Base-by-base conservation (phyloP, 2,113 vertebrate species). In the Pterocles gutturalis region DNA sequence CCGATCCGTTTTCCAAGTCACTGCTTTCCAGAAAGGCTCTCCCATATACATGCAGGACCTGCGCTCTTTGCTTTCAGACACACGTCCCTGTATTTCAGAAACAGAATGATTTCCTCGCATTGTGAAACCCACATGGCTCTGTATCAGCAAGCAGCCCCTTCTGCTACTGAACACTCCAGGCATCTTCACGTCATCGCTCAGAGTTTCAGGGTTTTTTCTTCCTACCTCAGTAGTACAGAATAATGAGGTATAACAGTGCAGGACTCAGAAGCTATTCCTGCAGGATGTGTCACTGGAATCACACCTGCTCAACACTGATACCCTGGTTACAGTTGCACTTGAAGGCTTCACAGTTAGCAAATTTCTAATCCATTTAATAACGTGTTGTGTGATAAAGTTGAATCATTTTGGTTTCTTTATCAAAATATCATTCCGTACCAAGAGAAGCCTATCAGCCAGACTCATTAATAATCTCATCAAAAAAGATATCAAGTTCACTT, bases 401-500 rank as follows among this genome's bases (percentile, higher is more conserved):
- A 43, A 86, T 53, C 16, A 9, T 83, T 84, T 51, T 46, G 51
- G 64, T 15, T 81, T 62, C 91, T 43, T 60, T 38, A 73, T 66
- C 69, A 75, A 95, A 92, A 64, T n/a, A 87, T 28, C 26, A 4
- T 38, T 71, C 2, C 4, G 48, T 34, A 97, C 9, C 43, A 53
- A 31, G 36, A 92, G 51, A 89, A 91, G 69, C 62, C 77, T 87
- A 89, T 61, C 72, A 82, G 13, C 64, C 87, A 94, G 61, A 79
- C 53, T 87, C 53, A 38, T 41, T 41, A 41, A 41, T 64, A 33
- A 75, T 78, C 80, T 84, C 89, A 70, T 60, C 17, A 67, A 54
- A 95, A 64, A 95, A 87, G 67, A 36, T 55, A 96, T 29, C 86
- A 84, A 92, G 93, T 93, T 94, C 83, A 92, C 84, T 89, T 82